Conservation (phyloP, 1,140 invertebrate genomes). For the Meloidogyne hapla region DNA sequence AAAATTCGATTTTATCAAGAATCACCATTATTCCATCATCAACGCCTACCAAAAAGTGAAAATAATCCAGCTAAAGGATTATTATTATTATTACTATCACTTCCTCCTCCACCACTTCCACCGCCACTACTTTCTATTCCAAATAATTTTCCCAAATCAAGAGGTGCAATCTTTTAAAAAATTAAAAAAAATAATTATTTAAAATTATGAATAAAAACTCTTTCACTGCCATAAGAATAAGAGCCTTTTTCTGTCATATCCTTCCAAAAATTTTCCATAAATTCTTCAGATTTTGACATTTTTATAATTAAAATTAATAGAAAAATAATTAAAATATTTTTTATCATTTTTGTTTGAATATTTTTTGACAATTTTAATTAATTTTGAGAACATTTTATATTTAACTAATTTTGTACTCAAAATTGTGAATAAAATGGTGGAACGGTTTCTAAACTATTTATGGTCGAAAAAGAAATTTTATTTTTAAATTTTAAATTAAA, state of each 20-base stretch:
- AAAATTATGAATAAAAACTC: not conserved
- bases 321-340: not conserved
- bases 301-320: slow-evolving; percentile 1
- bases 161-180: not conserved
- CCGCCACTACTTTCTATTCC: not conserved
- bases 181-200: not conserved
- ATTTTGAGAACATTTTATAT: not conserved
- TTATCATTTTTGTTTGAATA: not conserved
- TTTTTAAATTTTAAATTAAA: too few species aligned
- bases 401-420: too few species aligned
- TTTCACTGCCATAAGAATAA: not conserved
- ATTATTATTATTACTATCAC: not conserved
- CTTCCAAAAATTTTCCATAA: slow-evolving; percentile 4
- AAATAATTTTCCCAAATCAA: not conserved
- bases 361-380: not conserved
- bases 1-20: too few species aligned
- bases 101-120: not conserved
- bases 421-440: too few species aligned
- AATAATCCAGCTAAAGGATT: not conserved
- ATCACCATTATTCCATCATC: not conserved
- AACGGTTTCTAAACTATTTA: too few species aligned
- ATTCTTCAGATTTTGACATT: not conserved
- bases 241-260: not conserved
- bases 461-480: too few species aligned
- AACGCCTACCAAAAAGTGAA: not conserved